Base-by-base conservation (phyloP, 2,888 invertebrate genomes). In the Lepidocyrtinus sp. region DNA sequence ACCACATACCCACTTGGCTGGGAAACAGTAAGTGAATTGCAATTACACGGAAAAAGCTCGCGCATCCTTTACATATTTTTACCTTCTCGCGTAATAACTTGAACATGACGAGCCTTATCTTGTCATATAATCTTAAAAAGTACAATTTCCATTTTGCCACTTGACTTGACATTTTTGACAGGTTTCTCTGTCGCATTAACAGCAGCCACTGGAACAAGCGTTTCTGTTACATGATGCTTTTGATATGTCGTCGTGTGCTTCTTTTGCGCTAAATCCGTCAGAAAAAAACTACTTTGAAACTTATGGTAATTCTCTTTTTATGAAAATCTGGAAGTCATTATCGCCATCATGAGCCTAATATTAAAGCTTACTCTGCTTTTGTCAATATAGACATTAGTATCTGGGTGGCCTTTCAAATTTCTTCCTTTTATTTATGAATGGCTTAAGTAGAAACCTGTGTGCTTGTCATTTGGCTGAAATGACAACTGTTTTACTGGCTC, bases 91-190 rank as follows among this genome's bases (percentile, higher is more conserved):
- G 55, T 17, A n/a, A 36, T 36, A 36, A 36, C 36, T 12, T 36
- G 36, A 12, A 25, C 46, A 63, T 69, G 79, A 74, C 74, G 68
- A 45, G 46, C 19, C 2, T 74, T 75, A 80, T 80, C 79, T 70
- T 80, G 75, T 80, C 70, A 75, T 26, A 25, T 70, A 69, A 80
- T 80, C 79, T 72, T 19, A 67, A 74, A 79, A 80, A 75, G 79
- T 70, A 75, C 75, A 59, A 70, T 80, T 80, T 69, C 74, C 79
- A 65, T 75, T 80, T 80, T 80, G 70, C 79, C 74, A 80, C 70
- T 75, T 79, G 79, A 79, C 69, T 74, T 80, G 79, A 80, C 79
- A 75, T 45, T 75, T 74, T 80, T 80, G 79, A 80, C 74, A 70
- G 64, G 74, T n/a, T 55, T 59, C 65, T 64, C 74, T 80, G 59